phyloP scores from a whole-genome alignment of 2,113 vertebrate species.

The Clarias magur region DNA sequence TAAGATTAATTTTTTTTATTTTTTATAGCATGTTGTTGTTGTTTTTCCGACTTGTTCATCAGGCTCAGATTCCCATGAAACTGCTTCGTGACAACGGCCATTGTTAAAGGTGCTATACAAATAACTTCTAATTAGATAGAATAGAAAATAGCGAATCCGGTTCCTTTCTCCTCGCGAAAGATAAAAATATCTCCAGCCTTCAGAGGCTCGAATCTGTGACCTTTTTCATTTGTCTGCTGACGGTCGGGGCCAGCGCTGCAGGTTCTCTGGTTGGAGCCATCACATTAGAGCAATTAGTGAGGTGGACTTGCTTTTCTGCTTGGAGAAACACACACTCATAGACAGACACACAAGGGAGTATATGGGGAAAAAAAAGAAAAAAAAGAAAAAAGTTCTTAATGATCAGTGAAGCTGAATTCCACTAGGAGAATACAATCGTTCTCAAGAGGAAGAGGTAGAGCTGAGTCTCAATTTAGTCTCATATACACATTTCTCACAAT shows the following conservation, averaged over 20 bases:
- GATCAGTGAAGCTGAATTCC: background rate
- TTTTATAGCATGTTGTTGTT: background rate
- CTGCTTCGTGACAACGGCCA: background rate
- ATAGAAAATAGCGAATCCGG: constrained; percentile 48
- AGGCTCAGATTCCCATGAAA: constrained; percentile 7
- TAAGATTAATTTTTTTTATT: background rate
- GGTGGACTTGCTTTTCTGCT: constrained; percentile 46
- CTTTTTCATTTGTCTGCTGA: constrained; percentile 58
- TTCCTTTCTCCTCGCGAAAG: constrained; percentile 48
- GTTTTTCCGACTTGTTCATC: background rate
- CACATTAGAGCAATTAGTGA: constrained; percentile 72
- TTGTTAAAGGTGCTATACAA: background rate
- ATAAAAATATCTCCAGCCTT: constrained; percentile 58
- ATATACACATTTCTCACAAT: constrained; percentile 1
- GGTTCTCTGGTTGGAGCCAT: constrained; percentile 60
- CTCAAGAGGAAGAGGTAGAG: constrained; percentile 7
- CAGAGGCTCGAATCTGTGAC: constrained; percentile 57
- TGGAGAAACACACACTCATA: constrained; percentile 23
- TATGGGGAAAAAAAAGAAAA: background rate
- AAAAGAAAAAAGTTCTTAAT: constrained; percentile 33
- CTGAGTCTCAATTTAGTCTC: background rate
- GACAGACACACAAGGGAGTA: background rate
- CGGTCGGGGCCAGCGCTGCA: constrained; percentile 62
- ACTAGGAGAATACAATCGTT: constrained; percentile 10
- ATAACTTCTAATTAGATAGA: constrained; percentile 22